Conservation (phyloP, 2,888 invertebrate genomes). For the Ctena decussata region DNA sequence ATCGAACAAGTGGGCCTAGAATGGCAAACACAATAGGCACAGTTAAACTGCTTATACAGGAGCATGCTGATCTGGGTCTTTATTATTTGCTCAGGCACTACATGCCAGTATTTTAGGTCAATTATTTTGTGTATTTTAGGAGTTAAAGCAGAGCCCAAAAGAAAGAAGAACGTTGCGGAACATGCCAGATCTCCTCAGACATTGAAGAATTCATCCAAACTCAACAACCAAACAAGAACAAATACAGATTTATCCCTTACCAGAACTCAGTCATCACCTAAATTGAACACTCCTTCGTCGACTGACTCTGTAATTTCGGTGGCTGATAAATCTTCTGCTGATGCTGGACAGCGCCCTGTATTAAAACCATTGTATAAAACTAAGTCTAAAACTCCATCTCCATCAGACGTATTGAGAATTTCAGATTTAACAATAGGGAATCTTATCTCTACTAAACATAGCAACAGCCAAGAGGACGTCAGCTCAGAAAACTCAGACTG, state of each 20-base stretch:
- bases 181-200: not conserved
- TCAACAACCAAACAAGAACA: slow-evolving; percentile 33
- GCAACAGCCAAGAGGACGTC: not conserved
- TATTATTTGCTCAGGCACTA: too few relatives aligned
- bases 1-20: too few relatives aligned
- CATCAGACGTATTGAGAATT: not conserved
- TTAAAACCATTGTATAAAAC: not conserved
- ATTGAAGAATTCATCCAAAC: slow-evolving; percentile 32
- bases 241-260: not conserved
- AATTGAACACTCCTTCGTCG: not conserved
- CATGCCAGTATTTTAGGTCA: too few relatives aligned
- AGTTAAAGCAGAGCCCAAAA: slow-evolving; percentile 18
- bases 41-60: too few relatives aligned
- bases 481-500: not conserved
- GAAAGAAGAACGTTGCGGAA: not conserved
- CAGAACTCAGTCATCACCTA: too few relatives aligned
- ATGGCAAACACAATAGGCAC: too few relatives aligned
- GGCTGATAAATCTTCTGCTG: not conserved
- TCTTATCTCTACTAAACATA: not conserved
- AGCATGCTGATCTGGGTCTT: too few relatives aligned
- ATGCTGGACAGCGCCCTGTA: not conserved
- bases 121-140: too few relatives aligned
- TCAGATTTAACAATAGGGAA: not conserved
- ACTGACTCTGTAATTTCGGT: not conserved
- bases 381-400: not conserved